A percentile compares a stretch with the other conserved stretches of the same genome.
phyloP scores from a whole-genome alignment of 1,140 invertebrate genomes.

The Drosophila micromelanica region DNA sequence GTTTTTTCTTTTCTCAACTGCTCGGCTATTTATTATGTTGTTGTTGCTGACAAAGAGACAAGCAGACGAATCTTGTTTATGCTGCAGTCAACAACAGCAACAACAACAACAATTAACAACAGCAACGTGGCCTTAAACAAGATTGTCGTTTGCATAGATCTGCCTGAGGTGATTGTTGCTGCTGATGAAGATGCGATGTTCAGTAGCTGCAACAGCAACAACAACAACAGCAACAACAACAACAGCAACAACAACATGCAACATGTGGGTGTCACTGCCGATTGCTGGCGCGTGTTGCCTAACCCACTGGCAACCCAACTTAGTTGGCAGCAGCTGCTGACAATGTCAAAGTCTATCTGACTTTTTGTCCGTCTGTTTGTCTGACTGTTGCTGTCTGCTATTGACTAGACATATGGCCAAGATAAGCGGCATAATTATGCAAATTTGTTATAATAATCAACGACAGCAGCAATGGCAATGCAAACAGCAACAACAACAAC shows the following conservation, averaged over 20 bases:
- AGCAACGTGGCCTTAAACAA: slow-evolving; percentile 30
- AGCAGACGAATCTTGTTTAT: slow-evolving; percentile 29
- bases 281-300: slow-evolving; percentile 44
- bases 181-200: slow-evolving; percentile 13
- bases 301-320: slow-evolving; percentile 1
- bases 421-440: slow-evolving; percentile 83
- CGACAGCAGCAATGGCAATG: neutral
- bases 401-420: slow-evolving; percentile 72
- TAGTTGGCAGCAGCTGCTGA: slow-evolving; percentile 25
- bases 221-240: slow-evolving; percentile 32
- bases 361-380: slow-evolving; percentile 5
- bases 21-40: slow-evolving; percentile 53
- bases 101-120: slow-evolving; percentile 28
- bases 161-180: slow-evolving; percentile 2
- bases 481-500: slow-evolving; percentile 37
- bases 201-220: slow-evolving; percentile 22
- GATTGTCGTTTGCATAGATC: slow-evolving; percentile 22
- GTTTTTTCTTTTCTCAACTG: slow-evolving; percentile 57
- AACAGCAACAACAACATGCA: slow-evolving; percentile 26
- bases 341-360: slow-evolving; percentile 37
- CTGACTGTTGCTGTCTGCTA: slow-evolving; percentile 25
- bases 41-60: slow-evolving; percentile 54
- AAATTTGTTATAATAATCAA: slow-evolving; percentile 79
- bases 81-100: slow-evolving; percentile 43
- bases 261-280: slow-evolving; percentile 58